Percentiles rank a stretch among this genome's conserved stretches.
These are phyloP conservation scores for Cryptoblepharus egeriae DNA, from an alignment of 2,797 vertebrate genomes.

Conservation along the genomic window DNA sequence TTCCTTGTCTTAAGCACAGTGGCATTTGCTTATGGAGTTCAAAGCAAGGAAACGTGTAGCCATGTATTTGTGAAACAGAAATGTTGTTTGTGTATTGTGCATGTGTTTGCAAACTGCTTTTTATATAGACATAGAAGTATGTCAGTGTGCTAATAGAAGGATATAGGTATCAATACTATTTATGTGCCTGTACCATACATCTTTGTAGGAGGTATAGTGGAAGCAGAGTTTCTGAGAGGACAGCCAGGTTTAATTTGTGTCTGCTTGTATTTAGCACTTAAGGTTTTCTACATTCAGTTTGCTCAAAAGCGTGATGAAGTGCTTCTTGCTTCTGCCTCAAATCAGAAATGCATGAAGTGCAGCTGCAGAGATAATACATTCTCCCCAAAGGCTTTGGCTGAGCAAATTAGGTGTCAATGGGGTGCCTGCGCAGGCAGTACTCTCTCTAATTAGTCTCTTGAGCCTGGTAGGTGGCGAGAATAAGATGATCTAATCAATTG, in stretches of 20 bases:
- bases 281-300: constrained; percentile 78
- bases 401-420: constrained; percentile 91
- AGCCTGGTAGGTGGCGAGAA: constrained; percentile 87
- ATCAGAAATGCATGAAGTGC: constrained; percentile 86
- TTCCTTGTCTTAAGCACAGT: constrained; percentile 39
- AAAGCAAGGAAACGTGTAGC: constrained; percentile 4
- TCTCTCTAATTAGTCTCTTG: constrained; percentile 89
- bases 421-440: constrained; percentile 85
- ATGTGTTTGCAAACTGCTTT: constrained; percentile 21
- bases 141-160: not conserved
- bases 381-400: constrained; percentile 86
- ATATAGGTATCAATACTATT: constrained; percentile 37
- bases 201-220: not conserved
- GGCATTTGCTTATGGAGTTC: constrained; percentile 18
- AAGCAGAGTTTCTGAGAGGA: constrained; percentile 60
- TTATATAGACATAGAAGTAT: not conserved
- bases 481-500: constrained; percentile 89
- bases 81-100: constrained; percentile 8
- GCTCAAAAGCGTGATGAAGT: constrained; percentile 78
- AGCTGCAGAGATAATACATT: constrained; percentile 88
- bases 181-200: constrained; percentile 40
- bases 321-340: constrained; percentile 79
- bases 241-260: constrained; percentile 72
- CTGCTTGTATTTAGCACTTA: constrained; percentile 78
- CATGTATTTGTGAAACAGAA: not conserved